Conservation (phyloP, 1,140 invertebrate species). For the Aphaenogaster ashmeadi region DNA sequence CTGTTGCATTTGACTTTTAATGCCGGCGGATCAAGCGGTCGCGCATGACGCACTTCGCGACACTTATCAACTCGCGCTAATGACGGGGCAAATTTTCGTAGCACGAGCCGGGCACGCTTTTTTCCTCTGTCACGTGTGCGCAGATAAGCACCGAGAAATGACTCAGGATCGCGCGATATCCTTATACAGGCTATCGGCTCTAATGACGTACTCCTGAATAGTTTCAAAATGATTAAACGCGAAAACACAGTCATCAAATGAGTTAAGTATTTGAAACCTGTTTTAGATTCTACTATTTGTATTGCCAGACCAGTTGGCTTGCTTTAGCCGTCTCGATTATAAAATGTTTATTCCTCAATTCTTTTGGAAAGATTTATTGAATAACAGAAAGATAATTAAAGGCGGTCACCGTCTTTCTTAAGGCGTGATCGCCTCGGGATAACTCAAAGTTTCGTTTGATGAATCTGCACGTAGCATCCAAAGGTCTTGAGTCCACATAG, state of each 20-base stretch:
- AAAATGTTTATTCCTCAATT: background rate
- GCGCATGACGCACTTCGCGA: slow-evolving; percentile 70
- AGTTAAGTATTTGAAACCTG: background rate
- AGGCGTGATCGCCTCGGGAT: slow-evolving; percentile 55
- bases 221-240: slow-evolving; percentile 17
- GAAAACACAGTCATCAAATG: slow-evolving; percentile 1
- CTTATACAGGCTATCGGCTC: background rate
- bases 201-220: slow-evolving; percentile 10
- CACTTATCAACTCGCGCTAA: slow-evolving; percentile 81
- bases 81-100: slow-evolving; percentile 78
- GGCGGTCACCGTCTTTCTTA: background rate
- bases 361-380: background rate
- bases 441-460: slow-evolving; percentile 77
- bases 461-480: slow-evolving; percentile 70
- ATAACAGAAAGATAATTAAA: slow-evolving; percentile 14
- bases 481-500: slow-evolving; percentile 23
- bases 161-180: background rate
- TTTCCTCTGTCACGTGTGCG: background rate
- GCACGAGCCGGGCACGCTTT: background rate
- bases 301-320: background rate
- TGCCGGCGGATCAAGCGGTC: slow-evolving; percentile 79
- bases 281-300: background rate
- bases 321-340: background rate
- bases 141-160: background rate
- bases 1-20: slow-evolving; percentile 85